phyloP scores from a whole-genome alignment of 2,797 vertebrate genomes.

The Etheostoma nigrum region DNA sequence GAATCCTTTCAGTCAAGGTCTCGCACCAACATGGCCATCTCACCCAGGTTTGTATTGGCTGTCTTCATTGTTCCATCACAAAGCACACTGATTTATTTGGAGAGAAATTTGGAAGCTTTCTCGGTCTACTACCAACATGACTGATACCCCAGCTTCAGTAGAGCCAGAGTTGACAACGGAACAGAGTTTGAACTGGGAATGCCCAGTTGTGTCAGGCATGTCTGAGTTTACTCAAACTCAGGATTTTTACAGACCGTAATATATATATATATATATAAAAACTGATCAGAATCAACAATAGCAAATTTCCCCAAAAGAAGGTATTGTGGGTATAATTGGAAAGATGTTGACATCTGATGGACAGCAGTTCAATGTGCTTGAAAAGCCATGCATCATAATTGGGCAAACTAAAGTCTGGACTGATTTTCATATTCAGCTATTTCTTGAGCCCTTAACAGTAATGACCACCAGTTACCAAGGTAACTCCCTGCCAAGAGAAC shows the following conservation, averaged over 20 bases:
- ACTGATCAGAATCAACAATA: constrained; percentile 21
- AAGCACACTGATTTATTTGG: constrained; percentile 72
- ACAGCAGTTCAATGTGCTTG: constrained; percentile 20
- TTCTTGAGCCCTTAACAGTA: constrained; percentile 32
- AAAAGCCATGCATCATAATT: constrained; percentile 39
- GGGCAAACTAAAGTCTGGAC: constrained; percentile 20
- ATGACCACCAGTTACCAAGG: constrained; percentile 20
- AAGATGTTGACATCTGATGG: constrained; percentile 48
- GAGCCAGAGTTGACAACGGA: constrained; percentile 1
- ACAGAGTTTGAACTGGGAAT: constrained; percentile 22
- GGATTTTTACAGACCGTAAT: constrained; percentile 17
- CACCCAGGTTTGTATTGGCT: constrained; percentile 73
- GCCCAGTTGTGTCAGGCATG: constrained; percentile 1
- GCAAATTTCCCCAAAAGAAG: constrained; percentile 14
- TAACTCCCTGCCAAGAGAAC: constrained; percentile 29
- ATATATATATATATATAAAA: constrained; percentile 1
- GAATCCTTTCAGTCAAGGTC: constrained; percentile 71
- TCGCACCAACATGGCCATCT: constrained; percentile 49
- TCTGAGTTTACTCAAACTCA: constrained; percentile 29
- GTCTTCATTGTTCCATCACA: constrained; percentile 78
- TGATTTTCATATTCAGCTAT: constrained; percentile 35
- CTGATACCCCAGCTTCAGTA: constrained; percentile 19
- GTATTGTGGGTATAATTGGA: constrained; percentile 40
- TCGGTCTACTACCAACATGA: constrained; percentile 28
- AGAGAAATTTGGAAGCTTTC: constrained; percentile 54